phyloP scores from a whole-genome alignment of 2,888 invertebrate species.

The Pilophorus perplexus region DNA sequence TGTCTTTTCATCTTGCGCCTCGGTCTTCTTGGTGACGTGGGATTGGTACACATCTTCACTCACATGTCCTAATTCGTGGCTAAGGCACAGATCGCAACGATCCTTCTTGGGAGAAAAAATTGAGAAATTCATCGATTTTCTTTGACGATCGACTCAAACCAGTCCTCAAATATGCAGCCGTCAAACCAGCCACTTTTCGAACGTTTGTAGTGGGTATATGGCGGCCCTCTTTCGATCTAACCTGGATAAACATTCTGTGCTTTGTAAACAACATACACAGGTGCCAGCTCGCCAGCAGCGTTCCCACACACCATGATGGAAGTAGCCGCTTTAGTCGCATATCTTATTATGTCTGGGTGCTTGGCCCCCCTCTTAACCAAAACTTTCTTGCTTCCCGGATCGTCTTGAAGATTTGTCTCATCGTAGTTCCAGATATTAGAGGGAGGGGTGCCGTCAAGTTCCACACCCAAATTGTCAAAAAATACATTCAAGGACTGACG shows the following conservation, averaged over 20 bases:
- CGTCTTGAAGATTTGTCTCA: conserved; percentile 1
- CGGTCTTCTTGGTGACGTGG: no score
- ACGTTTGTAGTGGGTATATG: conserved; percentile 51
- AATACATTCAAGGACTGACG: background rate
- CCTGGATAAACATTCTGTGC: conserved; percentile 49
- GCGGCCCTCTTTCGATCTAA: conserved; percentile 52
- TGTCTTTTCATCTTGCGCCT: no score
- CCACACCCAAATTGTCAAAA: background rate
- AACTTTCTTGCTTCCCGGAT: conserved; percentile 5
- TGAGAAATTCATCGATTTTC: no score
- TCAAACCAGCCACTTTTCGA: conserved; percentile 52
- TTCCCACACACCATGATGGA: conserved; percentile 51
- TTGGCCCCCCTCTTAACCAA: background rate
- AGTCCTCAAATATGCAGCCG: conserved; percentile 49
- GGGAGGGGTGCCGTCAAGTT: conserved; percentile 2
- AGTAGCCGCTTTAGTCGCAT: conserved; percentile 35
- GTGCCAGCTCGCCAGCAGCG: conserved; percentile 50
- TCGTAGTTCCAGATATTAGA: conserved; percentile 6
- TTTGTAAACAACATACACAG: conserved; percentile 51
- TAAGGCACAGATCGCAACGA: no score
- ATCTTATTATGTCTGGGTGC: background rate
- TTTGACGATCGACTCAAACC: no score
- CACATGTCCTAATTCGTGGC: no score
- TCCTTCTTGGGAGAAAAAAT: no score
- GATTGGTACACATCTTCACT: no score